Conservation (phyloP, 2,888 invertebrate genomes). For the Spodoptera littoralis region DNA sequence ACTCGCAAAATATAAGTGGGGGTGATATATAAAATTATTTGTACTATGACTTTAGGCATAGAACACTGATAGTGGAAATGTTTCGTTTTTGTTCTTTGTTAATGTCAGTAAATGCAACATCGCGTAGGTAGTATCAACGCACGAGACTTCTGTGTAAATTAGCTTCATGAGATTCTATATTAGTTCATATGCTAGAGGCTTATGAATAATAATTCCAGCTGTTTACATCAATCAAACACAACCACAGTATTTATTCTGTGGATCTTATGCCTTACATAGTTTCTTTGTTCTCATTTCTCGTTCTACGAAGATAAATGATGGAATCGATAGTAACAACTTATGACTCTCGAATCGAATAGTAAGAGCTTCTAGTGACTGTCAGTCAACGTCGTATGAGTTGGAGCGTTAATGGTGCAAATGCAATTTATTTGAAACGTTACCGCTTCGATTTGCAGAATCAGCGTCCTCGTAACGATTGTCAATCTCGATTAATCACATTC, state of each 20-base stretch:
- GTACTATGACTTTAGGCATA: no score
- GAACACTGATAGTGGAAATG: background rate
- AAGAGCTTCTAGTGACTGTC: slow-evolving; percentile 38
- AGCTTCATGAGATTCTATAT: slow-evolving; percentile 20
- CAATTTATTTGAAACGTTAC: slow-evolving; percentile 46
- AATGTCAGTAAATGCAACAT: slow-evolving; percentile 8
- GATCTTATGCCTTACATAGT: slow-evolving; percentile 4
- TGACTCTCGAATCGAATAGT: slow-evolving; percentile 40
- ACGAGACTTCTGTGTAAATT: slow-evolving; percentile 26
- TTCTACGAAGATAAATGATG: slow-evolving; percentile 28
- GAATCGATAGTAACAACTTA: slow-evolving; percentile 30
- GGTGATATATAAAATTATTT: no score
- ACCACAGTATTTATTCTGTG: slow-evolving; percentile 16
- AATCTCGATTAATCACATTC: slow-evolving; percentile 41
- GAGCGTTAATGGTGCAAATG: slow-evolving; percentile 41
- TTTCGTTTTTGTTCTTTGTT: slow-evolving; percentile 5
- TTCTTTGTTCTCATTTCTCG: slow-evolving; percentile 25
- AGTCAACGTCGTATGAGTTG: slow-evolving; percentile 43
- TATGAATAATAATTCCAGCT: slow-evolving; percentile 36
- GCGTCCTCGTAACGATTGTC: slow-evolving; percentile 48
- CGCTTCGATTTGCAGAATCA: slow-evolving; percentile 30
- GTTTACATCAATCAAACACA: slow-evolving; percentile 26
- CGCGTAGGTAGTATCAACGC: slow-evolving; percentile 13
- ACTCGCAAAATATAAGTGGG: no score
- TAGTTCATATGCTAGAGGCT: slow-evolving; percentile 22